Evolutionary conservation across 2,888 invertebrate genomes (phyloP), one percentile per base, ranked within the genome.

Genomic region (Agrypnus murinus): DNA sequence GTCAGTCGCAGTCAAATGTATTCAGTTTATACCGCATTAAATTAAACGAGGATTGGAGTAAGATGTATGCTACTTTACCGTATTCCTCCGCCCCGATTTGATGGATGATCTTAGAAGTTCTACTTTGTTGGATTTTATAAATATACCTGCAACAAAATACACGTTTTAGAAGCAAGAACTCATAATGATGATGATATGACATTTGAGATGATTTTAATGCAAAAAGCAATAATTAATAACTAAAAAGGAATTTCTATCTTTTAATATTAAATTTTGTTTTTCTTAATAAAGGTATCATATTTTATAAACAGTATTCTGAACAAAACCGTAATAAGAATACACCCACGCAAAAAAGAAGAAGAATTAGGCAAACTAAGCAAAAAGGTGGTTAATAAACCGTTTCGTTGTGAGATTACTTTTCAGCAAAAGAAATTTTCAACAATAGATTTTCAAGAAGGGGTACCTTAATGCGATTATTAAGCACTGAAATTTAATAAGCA

Each of bases 1-100:
- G 83, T 83, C 84, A 83, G 80, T 81, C 76, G 77, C 83, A 84
- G 80, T 83, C 81, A 82, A 83, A 83, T 82, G 81, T 82, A 83
- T 82, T 82, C 82, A 80, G 77, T 82, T 82, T 80, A 80, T 80
- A 79, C 76, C 77, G 81, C 80, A 83, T 83, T 83, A 83, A 83
- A 83, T 82, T 81, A 82, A 83, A 82, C 59, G 79, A 76, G 80
- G 80, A 81, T 81, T 76, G 77, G 80, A 80, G 80, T 82, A 82
- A 81, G 82, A 83, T 79, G 80, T 80, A 80, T 72, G 69, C 72
- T 78, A 75, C 79, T 79, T 79, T 78, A 79, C 81, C 78, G 78
- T 76, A 76, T 77, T 77, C 77, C 68, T 77, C 77, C 68, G 63
- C 65, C 64, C 65, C 65, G 76, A 80, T 25, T 25, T 83, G 82